Conservation (phyloP, 1,140 invertebrate species). For the Leptopilina boulardi region DNA sequence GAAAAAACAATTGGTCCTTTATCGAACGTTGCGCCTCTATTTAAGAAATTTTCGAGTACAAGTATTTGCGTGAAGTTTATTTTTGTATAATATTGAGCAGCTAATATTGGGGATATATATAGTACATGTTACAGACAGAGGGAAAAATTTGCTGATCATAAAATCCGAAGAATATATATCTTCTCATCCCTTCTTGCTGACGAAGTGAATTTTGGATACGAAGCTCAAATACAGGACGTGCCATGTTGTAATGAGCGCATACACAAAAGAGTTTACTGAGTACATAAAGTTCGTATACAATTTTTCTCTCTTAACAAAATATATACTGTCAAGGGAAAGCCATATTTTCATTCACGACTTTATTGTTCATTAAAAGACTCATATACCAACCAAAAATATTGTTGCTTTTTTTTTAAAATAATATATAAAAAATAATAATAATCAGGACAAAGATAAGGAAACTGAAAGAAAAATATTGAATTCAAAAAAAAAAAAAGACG, state of each 20-base stretch:
- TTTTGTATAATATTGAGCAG: background rate
- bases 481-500: background rate
- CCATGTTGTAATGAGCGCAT: constrained; percentile 17
- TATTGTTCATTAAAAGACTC: background rate
- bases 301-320: background rate
- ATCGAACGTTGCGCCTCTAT: too few relatives aligned
- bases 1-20: too few relatives aligned
- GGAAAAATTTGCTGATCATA: constrained; percentile 20
- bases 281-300: too few relatives aligned
- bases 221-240: background rate
- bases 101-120: background rate
- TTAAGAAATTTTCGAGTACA: too few relatives aligned
- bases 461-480: background rate
- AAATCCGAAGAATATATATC: background rate
- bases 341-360: background rate
- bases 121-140: background rate
- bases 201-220: constrained; percentile 11
- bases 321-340: background rate
- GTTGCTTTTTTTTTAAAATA: too few relatives aligned
- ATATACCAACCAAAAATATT: background rate
- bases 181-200: constrained; percentile 8
- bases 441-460: background rate
- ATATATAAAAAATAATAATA: background rate
- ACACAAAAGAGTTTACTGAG: background rate
- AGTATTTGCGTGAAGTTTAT: background rate